Conservation (phyloP, 2,113 vertebrate genomes). For the Spermophilus dauricus region DNA sequence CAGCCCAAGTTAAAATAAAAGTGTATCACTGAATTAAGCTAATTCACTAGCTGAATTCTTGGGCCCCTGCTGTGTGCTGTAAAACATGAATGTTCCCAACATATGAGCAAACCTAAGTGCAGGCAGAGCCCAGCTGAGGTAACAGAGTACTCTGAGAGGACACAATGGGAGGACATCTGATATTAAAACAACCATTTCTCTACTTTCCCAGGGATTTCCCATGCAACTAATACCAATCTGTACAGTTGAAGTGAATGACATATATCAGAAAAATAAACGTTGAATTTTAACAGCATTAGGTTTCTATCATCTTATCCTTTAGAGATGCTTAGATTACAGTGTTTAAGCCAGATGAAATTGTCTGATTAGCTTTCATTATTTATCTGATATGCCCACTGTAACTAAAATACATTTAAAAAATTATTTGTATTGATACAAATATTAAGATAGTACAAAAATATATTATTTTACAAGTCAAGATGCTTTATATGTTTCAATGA, state of each 20-base stretch:
- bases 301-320: background rate
- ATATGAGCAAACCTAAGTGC: background rate
- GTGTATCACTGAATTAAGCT: background rate
- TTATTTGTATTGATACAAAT: background rate
- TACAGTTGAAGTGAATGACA: background rate
- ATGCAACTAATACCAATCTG: background rate
- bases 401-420: background rate
- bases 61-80: background rate
- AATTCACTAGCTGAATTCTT: background rate
- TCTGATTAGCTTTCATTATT: background rate
- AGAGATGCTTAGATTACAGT: background rate
- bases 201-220: background rate
- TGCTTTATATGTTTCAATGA: background rate
- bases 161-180: background rate
- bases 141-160: background rate
- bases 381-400: background rate
- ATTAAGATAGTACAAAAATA: background rate
- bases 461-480: background rate
- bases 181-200: background rate
- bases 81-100: background rate
- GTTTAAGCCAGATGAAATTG: background rate
- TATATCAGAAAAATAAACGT: background rate
- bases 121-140: background rate
- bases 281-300: background rate
- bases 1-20: background rate